Evolutionary conservation across 2,888 invertebrate genomes (phyloP), one percentile per base, ranked within the genome.

Genomic region (Oxycera nigricornis): DNA sequence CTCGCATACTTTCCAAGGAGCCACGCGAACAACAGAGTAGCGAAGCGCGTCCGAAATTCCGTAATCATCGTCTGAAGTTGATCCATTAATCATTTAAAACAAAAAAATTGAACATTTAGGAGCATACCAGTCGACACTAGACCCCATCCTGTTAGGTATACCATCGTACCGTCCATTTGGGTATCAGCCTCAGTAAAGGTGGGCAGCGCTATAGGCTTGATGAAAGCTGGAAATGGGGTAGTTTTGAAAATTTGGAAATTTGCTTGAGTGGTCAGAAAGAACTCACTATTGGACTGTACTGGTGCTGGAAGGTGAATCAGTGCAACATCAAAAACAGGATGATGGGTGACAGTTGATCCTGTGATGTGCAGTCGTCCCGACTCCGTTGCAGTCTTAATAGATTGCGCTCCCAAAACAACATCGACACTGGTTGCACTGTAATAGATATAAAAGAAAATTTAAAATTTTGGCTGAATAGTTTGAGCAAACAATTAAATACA

Each of bases 271-370:
- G 7, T 52, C 6, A 35, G 17, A 17, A 26, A 17, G 52, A 11
- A 57, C n/a, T 62, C 39, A 62, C 62, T 35, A 14, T 35, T 62
- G 17, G 17, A 35, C 7, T 14, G 7, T 17, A 62, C 22, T 1
- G 14, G 9, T 20, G 22, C 2, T 20, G 62, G 11, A 31, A 62
- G 22, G 7, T 26, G 30, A 14, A 62, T 22, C 9, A 62, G 6
- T 14, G 62, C 62, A 62, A 62, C 17, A 14, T 62, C 62, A 20
- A 35, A 62, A 20, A 22, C 62, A 35, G 35, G 35, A 35, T 62
- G 35, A 57, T 7, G n/a, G 11, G 28, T 4, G 24, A 55, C 31
- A 20, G 31, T 28, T n/a, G 3, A 31, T 6, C 35, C 39, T n/a
- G 20, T 31, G 39, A 62, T 20, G 22, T 31, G 31, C 2, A 62